These are phyloP conservation scores for Perizoma flavofasciatum DNA, from an alignment of 2,888 invertebrate genomes.

Conservation along the genomic window DNA sequence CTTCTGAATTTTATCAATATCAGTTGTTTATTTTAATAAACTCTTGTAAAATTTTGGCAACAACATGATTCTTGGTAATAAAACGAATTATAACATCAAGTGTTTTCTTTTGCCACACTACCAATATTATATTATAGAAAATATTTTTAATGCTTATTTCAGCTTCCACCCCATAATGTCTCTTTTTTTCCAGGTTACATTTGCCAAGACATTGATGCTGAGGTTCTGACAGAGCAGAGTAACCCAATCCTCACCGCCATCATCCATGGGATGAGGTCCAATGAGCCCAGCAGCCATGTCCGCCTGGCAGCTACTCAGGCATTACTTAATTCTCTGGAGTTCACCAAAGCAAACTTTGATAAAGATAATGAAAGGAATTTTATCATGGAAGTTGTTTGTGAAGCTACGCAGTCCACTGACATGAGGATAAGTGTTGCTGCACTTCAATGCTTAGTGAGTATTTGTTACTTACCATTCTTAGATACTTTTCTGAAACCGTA, in stretches of 20 bases:
- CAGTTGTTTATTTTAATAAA: no score
- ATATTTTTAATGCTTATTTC: no score
- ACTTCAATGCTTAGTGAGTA: constrained; percentile 95
- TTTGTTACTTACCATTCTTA: constrained; percentile 1
- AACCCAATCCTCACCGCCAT: constrained; percentile 99
- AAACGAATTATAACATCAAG: no score
- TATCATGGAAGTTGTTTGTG: constrained; percentile 99
- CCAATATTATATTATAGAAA: no score
- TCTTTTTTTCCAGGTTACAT: constrained; percentile 87
- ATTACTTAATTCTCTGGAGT: constrained; percentile 98
- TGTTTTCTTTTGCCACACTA: no score
- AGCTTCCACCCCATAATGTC: no score
- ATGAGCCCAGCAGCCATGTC: constrained; percentile 96
- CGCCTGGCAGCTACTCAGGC: constrained; percentile 98
- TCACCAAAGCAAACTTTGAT: constrained; percentile 99
- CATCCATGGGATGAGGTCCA: constrained; percentile 98
- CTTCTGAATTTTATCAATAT: no score
- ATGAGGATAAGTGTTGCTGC: constrained; percentile 97
- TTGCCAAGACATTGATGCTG: constrained; percentile 98
- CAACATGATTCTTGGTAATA: no score
- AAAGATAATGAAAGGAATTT: constrained; percentile 98
- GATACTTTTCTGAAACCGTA: no score
- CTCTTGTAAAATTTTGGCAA: no score
- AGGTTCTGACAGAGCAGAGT: constrained; percentile 95
- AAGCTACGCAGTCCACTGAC: constrained; percentile 97